A percentile compares a stretch with the other conserved stretches of the same genome.
These are phyloP conservation scores for Dynastes hyllus DNA, from an alignment of 2,888 invertebrate genomes.

Conservation along the genomic window DNA sequence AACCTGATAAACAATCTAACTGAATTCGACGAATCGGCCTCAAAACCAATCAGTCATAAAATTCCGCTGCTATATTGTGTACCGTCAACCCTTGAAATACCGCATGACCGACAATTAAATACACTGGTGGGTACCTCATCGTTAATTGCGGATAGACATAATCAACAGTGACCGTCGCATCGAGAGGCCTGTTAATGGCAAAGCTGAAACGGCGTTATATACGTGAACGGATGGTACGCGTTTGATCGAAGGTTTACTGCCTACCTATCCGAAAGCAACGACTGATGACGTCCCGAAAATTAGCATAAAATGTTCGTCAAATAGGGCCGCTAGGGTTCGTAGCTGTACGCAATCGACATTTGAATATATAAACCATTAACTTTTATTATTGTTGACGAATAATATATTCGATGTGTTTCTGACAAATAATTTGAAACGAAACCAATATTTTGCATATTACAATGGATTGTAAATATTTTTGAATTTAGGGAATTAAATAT, in stretches of 20 bases:
- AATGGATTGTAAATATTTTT: too few relatives aligned
- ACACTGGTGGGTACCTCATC: not conserved
- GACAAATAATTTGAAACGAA: too few relatives aligned
- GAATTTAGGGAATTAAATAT: too few relatives aligned
- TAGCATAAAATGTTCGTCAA: slow-evolving; percentile 30
- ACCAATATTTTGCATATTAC: too few relatives aligned
- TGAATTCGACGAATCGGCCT: not conserved
- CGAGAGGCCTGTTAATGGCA: slow-evolving; percentile 40
- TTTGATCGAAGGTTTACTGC: too few relatives aligned
- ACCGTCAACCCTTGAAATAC: not conserved
- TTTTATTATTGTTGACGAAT: not conserved
- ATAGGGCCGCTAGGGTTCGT: slow-evolving; percentile 9
- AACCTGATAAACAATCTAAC: not conserved
- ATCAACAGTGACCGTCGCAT: slow-evolving; percentile 40
- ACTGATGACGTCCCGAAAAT: slow-evolving; percentile 18
- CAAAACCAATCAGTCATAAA: slow-evolving; percentile 29
- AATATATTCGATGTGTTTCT: too few relatives aligned
- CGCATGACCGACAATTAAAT: not conserved
- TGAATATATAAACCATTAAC: slow-evolving; percentile 27
- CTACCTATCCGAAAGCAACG: not conserved
- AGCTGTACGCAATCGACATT: not conserved
- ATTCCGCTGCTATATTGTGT: not conserved
- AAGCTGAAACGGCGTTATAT: not conserved
- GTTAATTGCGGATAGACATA: slow-evolving; percentile 46
- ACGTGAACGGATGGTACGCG: not conserved